Base-by-base conservation (phyloP, 2,888 invertebrate species). In the Rotaria macrura region DNA sequence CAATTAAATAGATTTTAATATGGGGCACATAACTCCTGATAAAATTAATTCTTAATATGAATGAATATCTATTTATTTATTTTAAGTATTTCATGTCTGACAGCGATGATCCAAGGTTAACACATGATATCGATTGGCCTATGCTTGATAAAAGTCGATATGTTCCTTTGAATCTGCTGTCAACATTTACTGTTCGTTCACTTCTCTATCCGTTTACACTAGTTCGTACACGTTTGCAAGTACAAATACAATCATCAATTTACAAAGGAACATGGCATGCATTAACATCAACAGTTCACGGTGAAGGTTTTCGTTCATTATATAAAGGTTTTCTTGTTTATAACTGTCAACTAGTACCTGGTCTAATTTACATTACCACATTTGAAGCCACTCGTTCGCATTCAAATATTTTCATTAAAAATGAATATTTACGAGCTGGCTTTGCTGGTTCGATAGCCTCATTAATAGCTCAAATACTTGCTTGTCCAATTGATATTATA, bases 101-200 rank as follows among this genome's bases (percentile, higher is more conserved):
- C 34, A 65, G 65, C 29, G 34, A 65, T 65, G 65, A 65, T 5
- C 65, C 65, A 65, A 65, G 20, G 1, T 2, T 65, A 17, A 79
- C 43, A 49, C 43, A 54, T 47, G 96, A 94, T 12, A 96, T 98
- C 87, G 97, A 98, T 91, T 95, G 97, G 95, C 94, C 96, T 88
- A 98, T 98, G 97, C 95, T 98, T 96, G 95, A 98, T 91, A 96
- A 96, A 89, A 93, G 93, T 84, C 96, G 96, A 90, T 98, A 97
- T 90, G 95, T 95, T 89, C 96, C 97, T 0, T 91, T 97, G 86
- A 96, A 96, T 86, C 94, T 96, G 92, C 91, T 95, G 25, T 96
- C 96, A 89, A 95, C 95, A 84, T 94, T 96, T 88, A 93, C 94
- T 87, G 93, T 95, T 89, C 92, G 94, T 87, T 92, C 92, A 87